phyloP scores from a whole-genome alignment of 2,113 vertebrate genomes.

The Malurus elegans region DNA sequence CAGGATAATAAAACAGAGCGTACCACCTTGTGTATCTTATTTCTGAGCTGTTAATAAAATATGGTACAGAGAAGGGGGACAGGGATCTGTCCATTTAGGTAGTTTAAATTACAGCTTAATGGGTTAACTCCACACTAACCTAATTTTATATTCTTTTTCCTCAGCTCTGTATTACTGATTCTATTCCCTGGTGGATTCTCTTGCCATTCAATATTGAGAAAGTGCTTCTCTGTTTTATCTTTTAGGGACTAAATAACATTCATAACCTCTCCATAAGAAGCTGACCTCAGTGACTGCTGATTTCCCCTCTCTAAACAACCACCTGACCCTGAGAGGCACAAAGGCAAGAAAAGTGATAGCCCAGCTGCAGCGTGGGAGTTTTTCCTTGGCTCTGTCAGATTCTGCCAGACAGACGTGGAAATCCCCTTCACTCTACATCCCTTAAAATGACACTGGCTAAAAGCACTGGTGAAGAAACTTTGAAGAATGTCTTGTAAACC shows the following conservation, averaged over 20 bases:
- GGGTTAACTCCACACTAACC: neutral
- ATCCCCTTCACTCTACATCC: neutral
- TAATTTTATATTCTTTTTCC: conserved; percentile 15
- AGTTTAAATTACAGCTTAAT: conserved; percentile 29
- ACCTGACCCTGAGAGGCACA: neutral
- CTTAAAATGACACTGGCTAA: neutral
- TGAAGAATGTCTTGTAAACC: neutral
- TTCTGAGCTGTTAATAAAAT: neutral
- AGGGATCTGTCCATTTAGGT: neutral
- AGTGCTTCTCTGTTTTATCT: neutral
- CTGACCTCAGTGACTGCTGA: neutral
- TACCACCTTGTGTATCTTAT: neutral
- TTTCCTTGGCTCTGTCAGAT: neutral
- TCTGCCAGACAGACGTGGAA: neutral
- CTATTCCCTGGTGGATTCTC: neutral
- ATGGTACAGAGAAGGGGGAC: neutral
- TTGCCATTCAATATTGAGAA: neutral
- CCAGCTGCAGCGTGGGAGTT: neutral
- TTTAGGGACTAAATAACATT: neutral
- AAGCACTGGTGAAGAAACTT: neutral
- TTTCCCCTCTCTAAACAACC: neutral
- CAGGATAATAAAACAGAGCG: neutral
- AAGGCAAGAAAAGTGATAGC: neutral
- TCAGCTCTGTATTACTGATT: neutral
- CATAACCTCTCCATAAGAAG: neutral